Evolutionary conservation across 2,797 vertebrate species (phyloP), one percentile per base, ranked within the genome.

Genomic region (Enteromius thamalakanensis): DNA sequence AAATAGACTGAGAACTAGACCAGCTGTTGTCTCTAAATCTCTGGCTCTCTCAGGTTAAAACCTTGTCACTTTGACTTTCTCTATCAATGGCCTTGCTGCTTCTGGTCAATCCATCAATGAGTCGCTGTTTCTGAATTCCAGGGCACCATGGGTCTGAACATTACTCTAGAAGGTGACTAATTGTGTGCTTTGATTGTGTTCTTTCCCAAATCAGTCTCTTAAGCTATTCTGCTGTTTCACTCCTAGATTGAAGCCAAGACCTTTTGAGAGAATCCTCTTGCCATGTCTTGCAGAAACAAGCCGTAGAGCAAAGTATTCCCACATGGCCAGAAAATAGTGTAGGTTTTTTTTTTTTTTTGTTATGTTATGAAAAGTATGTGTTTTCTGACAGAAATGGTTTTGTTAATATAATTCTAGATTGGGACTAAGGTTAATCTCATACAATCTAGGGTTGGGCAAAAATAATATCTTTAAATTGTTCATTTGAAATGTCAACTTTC

Each of bases 221-320:
- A 86, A 86, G 23, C 70, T 64, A 76, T 80, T 83, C 53, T 69
- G 64, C 68, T 45, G 37, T 72, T 51, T 71, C 45, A 49, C 58
- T 34, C 69, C 64, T 58, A 75, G 60, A 69, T 58, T 81, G 53
- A 86, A 70, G 76, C 42, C 62, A 51, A 77, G 77, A 80, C 19
- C 34, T 71, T 76, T 23, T n/a, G 75, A 65, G 68, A 76, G 60
- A 79, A 60, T 62, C 40, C 49, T 45, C 2, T n/a, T 1, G 29
- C 17, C 49, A 42, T 14, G 7, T 34, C 32, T 34, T 34, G 32
- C 32, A 34, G 32, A 34, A 34, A 34, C 32, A 34, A 34, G 32
- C 34, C 34, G 34, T 37, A 37, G 6, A 71, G 11, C 70, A 58
- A 19, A 9, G 71, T n/a, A 80, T 69, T 29, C 17, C 53, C 23